Evolutionary conservation across 2,113 vertebrate species (phyloP).

Genomic region (Melanocharis versteri): DNA sequence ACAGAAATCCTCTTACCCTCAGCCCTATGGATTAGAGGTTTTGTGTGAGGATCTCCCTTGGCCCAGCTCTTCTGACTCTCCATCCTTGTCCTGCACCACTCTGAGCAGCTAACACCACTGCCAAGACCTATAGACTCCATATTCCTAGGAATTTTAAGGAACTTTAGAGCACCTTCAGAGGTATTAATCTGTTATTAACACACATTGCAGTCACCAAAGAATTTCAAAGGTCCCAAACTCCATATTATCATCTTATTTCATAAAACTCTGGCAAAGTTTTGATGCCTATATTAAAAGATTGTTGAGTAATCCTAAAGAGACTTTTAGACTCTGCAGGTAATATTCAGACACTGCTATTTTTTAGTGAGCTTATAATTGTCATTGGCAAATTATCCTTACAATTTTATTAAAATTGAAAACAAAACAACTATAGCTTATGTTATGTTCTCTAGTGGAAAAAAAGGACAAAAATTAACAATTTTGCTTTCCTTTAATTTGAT

Average conservation of each 20-base stretch:
- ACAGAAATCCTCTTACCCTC: not conserved
- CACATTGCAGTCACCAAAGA: not conserved
- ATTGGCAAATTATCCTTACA: not conserved
- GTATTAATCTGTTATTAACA: not conserved
- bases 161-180: not conserved
- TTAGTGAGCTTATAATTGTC: not conserved
- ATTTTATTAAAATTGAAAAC: not conserved
- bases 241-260: not conserved
- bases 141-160: not conserved
- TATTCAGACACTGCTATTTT: not conserved
- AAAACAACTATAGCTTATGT: not conserved
- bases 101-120: not conserved
- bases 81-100: not conserved
- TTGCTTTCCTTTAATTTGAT: not conserved
- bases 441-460: not conserved
- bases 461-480: not conserved
- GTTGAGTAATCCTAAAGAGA: not conserved
- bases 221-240: not conserved
- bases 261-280: not conserved
- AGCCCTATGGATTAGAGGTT: not conserved
- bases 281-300: not conserved
- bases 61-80: not conserved
- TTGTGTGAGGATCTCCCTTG: not conserved
- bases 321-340: not conserved
- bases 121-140: not conserved